A percentile compares a stretch with the other conserved stretches of the same genome.
Evolutionary conservation across 2,113 vertebrate species (phyloP).

Genomic region (Manacus vitellinus): DNA sequence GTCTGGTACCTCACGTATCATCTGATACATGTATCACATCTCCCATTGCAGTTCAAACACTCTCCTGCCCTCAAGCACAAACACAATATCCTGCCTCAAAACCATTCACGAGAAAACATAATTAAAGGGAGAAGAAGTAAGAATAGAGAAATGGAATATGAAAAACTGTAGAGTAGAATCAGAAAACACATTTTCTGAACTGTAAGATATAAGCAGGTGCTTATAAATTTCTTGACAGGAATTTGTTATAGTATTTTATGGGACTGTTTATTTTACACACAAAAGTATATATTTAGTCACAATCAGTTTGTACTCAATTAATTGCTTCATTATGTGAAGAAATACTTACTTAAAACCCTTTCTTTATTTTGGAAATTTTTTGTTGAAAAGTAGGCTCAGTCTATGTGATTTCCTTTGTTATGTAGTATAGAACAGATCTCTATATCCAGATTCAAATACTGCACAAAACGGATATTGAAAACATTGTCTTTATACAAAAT

Average conservation of each 20-base stretch:
- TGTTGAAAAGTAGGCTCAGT: neutral
- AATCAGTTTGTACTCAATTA: neutral
- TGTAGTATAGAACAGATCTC: neutral
- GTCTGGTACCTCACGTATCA: neutral
- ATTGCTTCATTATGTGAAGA: neutral
- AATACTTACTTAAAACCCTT: neutral
- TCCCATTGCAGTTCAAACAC: neutral
- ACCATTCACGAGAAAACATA: neutral
- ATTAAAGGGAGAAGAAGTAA: neutral
- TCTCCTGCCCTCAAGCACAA: neutral
- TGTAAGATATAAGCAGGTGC: neutral
- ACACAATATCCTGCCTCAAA: neutral
- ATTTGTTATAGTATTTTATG: neutral
- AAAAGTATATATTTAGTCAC: neutral
- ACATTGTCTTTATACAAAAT: neutral
- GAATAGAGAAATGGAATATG: neutral
- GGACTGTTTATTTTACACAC: neutral
- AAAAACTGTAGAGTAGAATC: neutral
- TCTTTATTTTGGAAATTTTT: neutral
- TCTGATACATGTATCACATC: neutral
- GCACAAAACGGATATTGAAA: neutral
- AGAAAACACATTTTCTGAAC: neutral
- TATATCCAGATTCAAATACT: neutral
- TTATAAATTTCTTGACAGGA: neutral
- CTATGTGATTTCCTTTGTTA: neutral